These are phyloP conservation scores for Ischnura elegans DNA, from an alignment of 2,888 invertebrate species.

Conservation along the genomic window DNA sequence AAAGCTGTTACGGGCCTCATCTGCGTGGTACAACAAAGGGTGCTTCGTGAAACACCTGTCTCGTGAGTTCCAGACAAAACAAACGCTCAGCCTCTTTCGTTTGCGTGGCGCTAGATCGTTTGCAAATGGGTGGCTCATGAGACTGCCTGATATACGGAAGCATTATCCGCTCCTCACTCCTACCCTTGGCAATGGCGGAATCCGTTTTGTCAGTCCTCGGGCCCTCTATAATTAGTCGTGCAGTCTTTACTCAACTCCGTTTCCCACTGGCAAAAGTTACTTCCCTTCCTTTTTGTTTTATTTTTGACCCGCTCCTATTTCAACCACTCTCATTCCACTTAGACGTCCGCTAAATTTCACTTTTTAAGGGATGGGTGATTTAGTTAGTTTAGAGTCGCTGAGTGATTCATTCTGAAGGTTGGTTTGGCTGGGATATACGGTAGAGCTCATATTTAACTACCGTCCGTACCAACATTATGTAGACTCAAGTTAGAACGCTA, in stretches of 20 bases:
- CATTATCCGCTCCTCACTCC: background rate
- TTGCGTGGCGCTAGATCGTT: background rate
- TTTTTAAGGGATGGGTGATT: too few relatives aligned
- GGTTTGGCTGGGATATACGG: too few relatives aligned
- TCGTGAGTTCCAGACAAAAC: background rate
- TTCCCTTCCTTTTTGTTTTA: background rate
- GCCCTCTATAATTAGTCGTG: background rate
- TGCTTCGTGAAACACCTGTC: background rate
- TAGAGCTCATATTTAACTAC: too few relatives aligned
- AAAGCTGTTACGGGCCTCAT: too few relatives aligned
- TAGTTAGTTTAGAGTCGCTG: too few relatives aligned
- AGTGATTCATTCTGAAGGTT: too few relatives aligned
- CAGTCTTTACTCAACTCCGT: background rate
- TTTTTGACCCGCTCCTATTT: background rate
- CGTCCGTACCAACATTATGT: too few relatives aligned
- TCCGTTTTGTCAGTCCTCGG: slow-evolving; percentile 45
- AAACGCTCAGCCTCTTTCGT: background rate
- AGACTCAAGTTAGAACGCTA: too few relatives aligned
- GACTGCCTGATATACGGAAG: slow-evolving; percentile 49
- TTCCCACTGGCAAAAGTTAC: background rate
- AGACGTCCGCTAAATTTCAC: too few relatives aligned
- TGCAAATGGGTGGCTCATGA: background rate
- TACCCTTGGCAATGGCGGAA: slow-evolving; percentile 39
- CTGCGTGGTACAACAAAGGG: background rate
- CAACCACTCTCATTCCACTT: background rate